Percentiles rank a stretch among this genome's conserved stretches.
phyloP scores from a whole-genome alignment of 2,797 vertebrate genomes.

The Cheirogaleus major region DNA sequence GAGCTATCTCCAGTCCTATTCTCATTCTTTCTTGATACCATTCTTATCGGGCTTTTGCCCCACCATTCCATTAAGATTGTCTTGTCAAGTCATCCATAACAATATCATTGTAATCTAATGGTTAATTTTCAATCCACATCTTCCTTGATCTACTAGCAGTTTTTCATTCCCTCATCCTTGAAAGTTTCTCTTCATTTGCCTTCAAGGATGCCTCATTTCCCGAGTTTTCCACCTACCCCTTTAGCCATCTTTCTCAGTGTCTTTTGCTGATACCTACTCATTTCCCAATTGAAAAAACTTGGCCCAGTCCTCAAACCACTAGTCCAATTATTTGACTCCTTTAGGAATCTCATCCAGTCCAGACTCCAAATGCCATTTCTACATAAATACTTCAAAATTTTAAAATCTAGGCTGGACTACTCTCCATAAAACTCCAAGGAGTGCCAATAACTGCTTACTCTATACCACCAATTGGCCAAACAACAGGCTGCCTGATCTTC shows the following conservation, averaged over 20 bases:
- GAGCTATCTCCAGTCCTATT: neutral
- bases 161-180: neutral
- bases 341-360: neutral
- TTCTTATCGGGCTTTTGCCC: neutral
- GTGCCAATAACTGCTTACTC: neutral
- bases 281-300: neutral
- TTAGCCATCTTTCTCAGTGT: neutral
- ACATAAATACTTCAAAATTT: neutral
- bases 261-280: neutral
- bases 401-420: neutral
- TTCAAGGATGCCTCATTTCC: constrained; percentile 32
- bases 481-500: neutral
- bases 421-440: neutral
- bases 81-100: neutral
- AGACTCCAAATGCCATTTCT: constrained; percentile 19
- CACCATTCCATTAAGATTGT: neutral
- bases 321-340: neutral
- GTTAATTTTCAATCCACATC: neutral
- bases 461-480: neutral
- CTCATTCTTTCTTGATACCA: neutral
- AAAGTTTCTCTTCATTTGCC: constrained; percentile 38
- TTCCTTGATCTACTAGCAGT: neutral
- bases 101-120: neutral
- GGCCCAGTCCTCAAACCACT: neutral
- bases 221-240: neutral